Percentiles rank a stretch among this genome's conserved stretches.
Evolutionary conservation across 1,140 invertebrate genomes (phyloP).

Genomic region (Chionoecetes opilio): DNA sequence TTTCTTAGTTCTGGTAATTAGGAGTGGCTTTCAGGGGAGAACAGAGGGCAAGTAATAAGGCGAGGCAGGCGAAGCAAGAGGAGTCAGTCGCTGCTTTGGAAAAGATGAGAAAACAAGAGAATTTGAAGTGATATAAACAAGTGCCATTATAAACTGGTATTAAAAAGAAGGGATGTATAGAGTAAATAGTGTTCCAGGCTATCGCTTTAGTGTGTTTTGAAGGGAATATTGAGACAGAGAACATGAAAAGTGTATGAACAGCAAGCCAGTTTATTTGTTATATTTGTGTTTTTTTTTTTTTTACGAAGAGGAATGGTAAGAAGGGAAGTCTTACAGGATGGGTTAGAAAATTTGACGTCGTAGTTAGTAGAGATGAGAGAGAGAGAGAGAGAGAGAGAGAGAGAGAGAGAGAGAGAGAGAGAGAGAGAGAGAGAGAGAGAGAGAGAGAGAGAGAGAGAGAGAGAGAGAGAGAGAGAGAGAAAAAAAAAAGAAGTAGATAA

Average conservation of each 20-base stretch:
- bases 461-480: background rate
- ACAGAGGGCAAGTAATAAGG: background rate
- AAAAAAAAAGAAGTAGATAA: background rate
- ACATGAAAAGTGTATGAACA: background rate
- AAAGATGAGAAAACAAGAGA: background rate
- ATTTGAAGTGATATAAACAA: too few species aligned
- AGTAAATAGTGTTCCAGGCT: too few species aligned
- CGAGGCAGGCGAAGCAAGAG: background rate
- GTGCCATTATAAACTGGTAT: too few species aligned
- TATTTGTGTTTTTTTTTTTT: background rate
- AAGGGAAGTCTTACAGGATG: background rate
- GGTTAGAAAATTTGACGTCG: too few species aligned
- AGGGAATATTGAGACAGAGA: too few species aligned
- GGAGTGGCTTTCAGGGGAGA: background rate
- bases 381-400: background rate
- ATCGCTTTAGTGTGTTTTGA: too few species aligned
- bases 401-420: slow-evolving; percentile 14
- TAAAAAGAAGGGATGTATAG: too few species aligned
- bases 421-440: background rate
- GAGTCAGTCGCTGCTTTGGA: background rate
- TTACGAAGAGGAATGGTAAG: background rate
- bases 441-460: background rate
- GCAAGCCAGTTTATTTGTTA: background rate
- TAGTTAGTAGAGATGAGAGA: too few species aligned
- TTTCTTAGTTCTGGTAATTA: too few species aligned